phyloP scores from a whole-genome alignment of 30 jellyfish, hydroid and myxozoan genomes.

The Aurelia aurita region DNA sequence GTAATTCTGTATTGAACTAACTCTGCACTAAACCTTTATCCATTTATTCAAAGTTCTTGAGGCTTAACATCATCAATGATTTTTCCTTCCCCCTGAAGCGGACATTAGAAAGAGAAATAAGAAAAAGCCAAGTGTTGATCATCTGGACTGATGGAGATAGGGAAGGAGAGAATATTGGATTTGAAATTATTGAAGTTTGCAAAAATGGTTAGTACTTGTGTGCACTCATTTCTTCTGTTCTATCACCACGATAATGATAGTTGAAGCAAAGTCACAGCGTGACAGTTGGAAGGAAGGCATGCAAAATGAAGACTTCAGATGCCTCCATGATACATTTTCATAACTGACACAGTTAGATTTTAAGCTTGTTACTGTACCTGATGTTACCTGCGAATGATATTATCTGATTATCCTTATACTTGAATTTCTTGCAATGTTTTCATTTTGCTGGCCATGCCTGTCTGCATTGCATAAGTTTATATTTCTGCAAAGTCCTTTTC shows the following conservation, averaged over 20 bases:
- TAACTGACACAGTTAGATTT: too few species aligned
- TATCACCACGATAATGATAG: not conserved
- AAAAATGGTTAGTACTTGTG: conserved; percentile 51
- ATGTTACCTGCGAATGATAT: not conserved
- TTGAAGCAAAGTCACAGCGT: too few species aligned
- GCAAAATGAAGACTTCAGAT: too few species aligned
- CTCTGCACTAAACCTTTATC: too few species aligned
- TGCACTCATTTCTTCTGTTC: not conserved
- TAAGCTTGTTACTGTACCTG: not conserved
- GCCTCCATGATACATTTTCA: too few species aligned
- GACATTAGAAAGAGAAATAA: conserved; percentile 89
- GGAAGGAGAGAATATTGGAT: conserved; percentile 99
- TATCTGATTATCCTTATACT: not conserved
- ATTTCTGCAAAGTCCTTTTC: not conserved
- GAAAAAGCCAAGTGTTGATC: conserved; percentile 82
- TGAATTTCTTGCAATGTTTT: not conserved
- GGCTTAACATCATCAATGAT: not conserved
- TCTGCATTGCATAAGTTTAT: not conserved
- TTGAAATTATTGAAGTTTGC: conserved; percentile 94
- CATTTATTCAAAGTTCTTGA: too few species aligned
- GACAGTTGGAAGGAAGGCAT: too few species aligned
- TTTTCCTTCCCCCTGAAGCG: conserved; percentile 40
- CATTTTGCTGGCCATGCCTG: not conserved
- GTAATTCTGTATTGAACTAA: too few species aligned
- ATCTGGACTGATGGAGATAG: conserved; percentile 99